These are phyloP conservation scores for Erythrocebus patas DNA, from an alignment of 2,113 vertebrate species.

Conservation along the genomic window DNA sequence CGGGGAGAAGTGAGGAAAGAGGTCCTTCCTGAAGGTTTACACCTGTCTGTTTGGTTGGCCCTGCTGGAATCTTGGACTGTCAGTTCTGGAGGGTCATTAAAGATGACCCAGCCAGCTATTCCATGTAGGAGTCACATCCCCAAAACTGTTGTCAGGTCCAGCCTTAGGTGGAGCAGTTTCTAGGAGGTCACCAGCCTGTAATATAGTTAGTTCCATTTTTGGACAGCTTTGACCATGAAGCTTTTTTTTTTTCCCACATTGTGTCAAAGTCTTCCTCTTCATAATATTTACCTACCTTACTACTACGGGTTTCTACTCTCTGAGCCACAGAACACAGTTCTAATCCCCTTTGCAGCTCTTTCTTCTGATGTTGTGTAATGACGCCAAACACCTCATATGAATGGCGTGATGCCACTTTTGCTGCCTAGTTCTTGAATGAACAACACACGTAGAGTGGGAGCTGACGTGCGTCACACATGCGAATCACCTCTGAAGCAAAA, in stretches of 20 bases:
- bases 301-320: neutral
- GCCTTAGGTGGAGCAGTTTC: neutral
- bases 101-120: accelerated
- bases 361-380: neutral
- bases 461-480: neutral
- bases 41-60: neutral
- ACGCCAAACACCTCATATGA: accelerated
- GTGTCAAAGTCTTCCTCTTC: neutral
- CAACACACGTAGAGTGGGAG: neutral
- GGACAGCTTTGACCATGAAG: neutral
- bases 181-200: neutral
- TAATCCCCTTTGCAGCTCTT: neutral
- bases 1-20: too few relatives aligned
- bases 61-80: neutral
- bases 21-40: neutral
- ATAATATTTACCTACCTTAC: accelerated
- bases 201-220: neutral
- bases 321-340: neutral
- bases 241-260: neutral
- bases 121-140: accelerated
- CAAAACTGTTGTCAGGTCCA: neutral
- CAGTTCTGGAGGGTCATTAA: neutral
- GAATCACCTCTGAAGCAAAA: neutral
- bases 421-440: neutral
- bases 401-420: too few relatives aligned